These are phyloP conservation scores for Pollenia amentaria DNA, from an alignment of 2,888 invertebrate genomes.

Conservation along the genomic window DNA sequence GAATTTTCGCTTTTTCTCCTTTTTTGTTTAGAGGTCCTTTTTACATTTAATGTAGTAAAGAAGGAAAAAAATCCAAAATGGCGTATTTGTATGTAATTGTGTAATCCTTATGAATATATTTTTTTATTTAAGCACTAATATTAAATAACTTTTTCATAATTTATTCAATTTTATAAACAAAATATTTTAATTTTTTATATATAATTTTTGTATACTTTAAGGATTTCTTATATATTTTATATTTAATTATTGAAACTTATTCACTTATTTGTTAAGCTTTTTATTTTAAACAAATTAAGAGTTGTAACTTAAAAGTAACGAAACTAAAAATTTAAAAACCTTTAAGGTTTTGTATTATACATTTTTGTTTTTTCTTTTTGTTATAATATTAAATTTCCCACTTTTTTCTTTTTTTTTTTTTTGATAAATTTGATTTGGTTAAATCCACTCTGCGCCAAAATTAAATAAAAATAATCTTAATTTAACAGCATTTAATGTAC, in stretches of 20 bases:
- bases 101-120: slow-evolving; percentile 76
- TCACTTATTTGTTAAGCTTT: slow-evolving; percentile 30
- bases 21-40: slow-evolving; percentile 71
- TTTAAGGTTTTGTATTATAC: slow-evolving; percentile 10
- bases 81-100: slow-evolving; percentile 80
- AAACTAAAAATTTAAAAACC: slow-evolving; percentile 24
- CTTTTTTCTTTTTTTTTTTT: slow-evolving; percentile 32
- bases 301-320: slow-evolving; percentile 15
- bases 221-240: slow-evolving; percentile 23
- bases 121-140: slow-evolving; percentile 47
- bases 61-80: slow-evolving; percentile 79
- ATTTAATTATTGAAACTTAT: slow-evolving; percentile 12
- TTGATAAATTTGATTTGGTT: slow-evolving; percentile 42
- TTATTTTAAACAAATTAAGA: slow-evolving; percentile 5
- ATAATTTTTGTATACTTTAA: slow-evolving; percentile 25
- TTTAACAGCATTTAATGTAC: slow-evolving; percentile 71
- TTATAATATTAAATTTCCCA: slow-evolving; percentile 35
- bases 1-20: slow-evolving; percentile 42
- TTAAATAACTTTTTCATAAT: slow-evolving; percentile 58
- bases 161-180: slow-evolving; percentile 55
- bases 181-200: slow-evolving; percentile 72
- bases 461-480: slow-evolving; percentile 50
- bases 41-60: slow-evolving; percentile 72
- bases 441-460: slow-evolving; percentile 74
- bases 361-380: slow-evolving; percentile 24